A percentile compares a stretch with the other conserved stretches of the same genome.
These are phyloP conservation scores for Enteromius paludinosus DNA, from an alignment of 2,797 vertebrate species.

Conservation along the genomic window DNA sequence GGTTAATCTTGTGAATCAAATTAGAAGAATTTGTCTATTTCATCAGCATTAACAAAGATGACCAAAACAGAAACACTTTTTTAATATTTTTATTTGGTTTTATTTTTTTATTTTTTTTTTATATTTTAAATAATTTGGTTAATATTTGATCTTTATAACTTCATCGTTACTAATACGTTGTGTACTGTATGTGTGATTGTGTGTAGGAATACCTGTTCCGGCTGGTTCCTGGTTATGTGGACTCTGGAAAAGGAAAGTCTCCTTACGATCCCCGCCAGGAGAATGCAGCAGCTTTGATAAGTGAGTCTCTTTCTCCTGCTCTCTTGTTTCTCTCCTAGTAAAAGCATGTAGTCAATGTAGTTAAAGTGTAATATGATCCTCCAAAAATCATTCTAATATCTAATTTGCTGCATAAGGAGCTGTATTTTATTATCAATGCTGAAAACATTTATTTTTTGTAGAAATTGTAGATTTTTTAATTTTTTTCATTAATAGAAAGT, in stretches of 20 bases:
- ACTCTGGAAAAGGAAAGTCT: slow-evolving; percentile 76
- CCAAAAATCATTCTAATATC: neutral
- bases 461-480: too few species aligned
- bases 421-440: neutral
- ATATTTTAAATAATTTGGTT: neutral
- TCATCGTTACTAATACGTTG: too few species aligned
- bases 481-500: neutral
- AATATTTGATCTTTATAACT: neutral
- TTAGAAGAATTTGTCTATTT: neutral
- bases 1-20: neutral
- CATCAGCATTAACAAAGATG: neutral
- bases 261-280: slow-evolving; percentile 77
- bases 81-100: neutral
- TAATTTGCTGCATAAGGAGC: neutral
- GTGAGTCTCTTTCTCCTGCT: slow-evolving; percentile 60
- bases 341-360: slow-evolving; percentile 5
- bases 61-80: neutral
- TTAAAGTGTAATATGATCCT: neutral
- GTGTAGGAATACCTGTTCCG: slow-evolving; percentile 76
- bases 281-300: slow-evolving; percentile 72
- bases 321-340: slow-evolving; percentile 4
- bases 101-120: neutral
- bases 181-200: neutral
- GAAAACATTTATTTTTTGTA: neutral
- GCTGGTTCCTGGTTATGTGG: slow-evolving; percentile 70